Evolutionary conservation across 2,113 vertebrate species (phyloP), one percentile per base, ranked within the genome.

Genomic region (Laterallus jamaicensis): DNA sequence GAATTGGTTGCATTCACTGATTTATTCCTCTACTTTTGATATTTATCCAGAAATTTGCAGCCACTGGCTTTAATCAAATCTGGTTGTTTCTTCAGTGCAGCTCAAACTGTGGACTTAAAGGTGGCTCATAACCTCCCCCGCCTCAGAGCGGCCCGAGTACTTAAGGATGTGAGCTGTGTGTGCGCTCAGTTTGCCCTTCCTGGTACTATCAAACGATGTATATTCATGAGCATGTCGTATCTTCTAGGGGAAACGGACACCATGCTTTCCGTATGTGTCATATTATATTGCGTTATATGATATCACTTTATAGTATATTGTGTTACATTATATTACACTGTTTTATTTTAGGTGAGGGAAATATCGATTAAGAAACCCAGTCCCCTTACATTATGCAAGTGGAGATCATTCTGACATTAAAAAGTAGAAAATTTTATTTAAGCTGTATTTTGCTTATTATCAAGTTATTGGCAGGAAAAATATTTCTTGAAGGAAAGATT

Each of bases 401-500:
- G 58, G 29, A 88, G 68, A 84, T 90, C 85, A 96, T 88, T 88
- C 64, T 78, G 68, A 82, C 47, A 40, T 58, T 77, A 75, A 92
- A 96, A 93, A 74, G 56, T 19, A 68, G 63, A 62, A 96, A 77
- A 90, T 60, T 66, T 90, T 6, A 70, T 90, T 94, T 92, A 74
- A 55, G 39, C 60, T 81, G 20, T 49, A 88, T 94, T 96, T 94
- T 92, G 29, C 52, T 93, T 88, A 80, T 94, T 92, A 88, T 74
- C n/a, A 9, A 86, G 60, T 67, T 88, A 92, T 88, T 96, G 85
- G 64, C 90, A 94, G 89, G 47, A 66, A 94, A 92, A 86, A 74
- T 78, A 82, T 68, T 96, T 84, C 81, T 69, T 84, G 84, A 82
- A 87, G 68, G 56, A 79, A 91, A 75, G 63, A 60, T 94, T 90